Evolutionary conservation across 2,113 vertebrate species (phyloP), one percentile per base, ranked within the genome.

Genomic region (Daboia siamensis): DNA sequence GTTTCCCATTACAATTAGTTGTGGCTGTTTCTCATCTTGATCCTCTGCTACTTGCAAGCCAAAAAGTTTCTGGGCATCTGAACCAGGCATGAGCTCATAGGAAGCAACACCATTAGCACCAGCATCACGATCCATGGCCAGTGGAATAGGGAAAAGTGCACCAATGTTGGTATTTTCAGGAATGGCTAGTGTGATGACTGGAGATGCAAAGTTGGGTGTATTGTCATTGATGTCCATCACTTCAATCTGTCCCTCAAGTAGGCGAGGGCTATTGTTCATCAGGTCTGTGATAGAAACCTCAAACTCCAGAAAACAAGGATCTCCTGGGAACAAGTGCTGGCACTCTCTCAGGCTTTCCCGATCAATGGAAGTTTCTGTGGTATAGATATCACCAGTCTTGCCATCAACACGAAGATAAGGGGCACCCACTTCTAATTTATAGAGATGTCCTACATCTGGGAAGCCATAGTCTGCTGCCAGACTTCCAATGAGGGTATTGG

Each of bases 251-350:
- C 99, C 99, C 93, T 99, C 99, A 0, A 99, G 98, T 51, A 99
- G 97, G 88, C 99, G 97, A 0, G 99, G 99, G 46, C 98, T 98
- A 17, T 97, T 97, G 13, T 97, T 98, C 59, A 98, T 97, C 74
- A 99, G 98, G 96, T 99, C 98, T 0, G 99, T 99, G 96, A 99
- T 99, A 29, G 99, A 99, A 91, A 99, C 99, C 95, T 99, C 99
- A 0, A 99, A 99, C 96, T 99, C 99, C 94, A 99, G 97, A 97
- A 98, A 98, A 96, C 99, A 99, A 51, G 98, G 97, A 0, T 99
- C 98, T 0, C 97, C 98, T 0, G 98, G 98, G 0, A 98, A 97
- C 92, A 98, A 97, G 96, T 98, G 98, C 92, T 98, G 99, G 95
- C 99, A 99, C 93, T 99, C 99, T 1, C 96, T 97, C 93, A 99